Conservation (phyloP, 1,140 invertebrate genomes). For the Colletes latitarsis region DNA sequence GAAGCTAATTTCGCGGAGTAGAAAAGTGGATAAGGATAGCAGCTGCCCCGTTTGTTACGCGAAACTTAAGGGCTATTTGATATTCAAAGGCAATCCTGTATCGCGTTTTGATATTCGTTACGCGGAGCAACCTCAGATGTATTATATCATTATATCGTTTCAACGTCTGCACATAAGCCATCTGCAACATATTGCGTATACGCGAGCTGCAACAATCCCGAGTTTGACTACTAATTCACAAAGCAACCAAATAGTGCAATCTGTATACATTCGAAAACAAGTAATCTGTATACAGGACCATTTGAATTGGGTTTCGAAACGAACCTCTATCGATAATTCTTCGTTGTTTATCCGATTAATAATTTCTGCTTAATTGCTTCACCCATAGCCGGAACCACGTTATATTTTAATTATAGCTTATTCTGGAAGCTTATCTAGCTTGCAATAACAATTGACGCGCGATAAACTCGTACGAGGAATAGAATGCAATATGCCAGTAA, state of each 20-base stretch:
- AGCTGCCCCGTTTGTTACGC: neutral
- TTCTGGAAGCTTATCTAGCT: too few relatives aligned
- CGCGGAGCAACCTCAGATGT: slow-evolving; percentile 8
- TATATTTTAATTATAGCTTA: too few relatives aligned
- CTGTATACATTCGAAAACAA: neutral
- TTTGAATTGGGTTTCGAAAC: neutral
- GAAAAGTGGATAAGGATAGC: slow-evolving; percentile 20
- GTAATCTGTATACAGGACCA: neutral
- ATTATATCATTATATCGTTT: slow-evolving; percentile 28
- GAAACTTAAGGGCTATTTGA: slow-evolving; percentile 16
- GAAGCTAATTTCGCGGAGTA: slow-evolving; percentile 11
- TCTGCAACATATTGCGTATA: slow-evolving; percentile 15
- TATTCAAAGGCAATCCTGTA: slow-evolving; percentile 20
- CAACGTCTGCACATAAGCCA: slow-evolving; percentile 27
- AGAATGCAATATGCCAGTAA: too few relatives aligned
- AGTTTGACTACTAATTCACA: slow-evolving; percentile 10
- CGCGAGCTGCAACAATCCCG: neutral
- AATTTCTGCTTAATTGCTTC: too few relatives aligned
- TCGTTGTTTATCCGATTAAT: neutral
- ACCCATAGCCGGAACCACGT: too few relatives aligned
- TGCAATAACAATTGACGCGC: too few relatives aligned
- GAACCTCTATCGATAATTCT: neutral
- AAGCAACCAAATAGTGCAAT: neutral
- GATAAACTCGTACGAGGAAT: too few relatives aligned
- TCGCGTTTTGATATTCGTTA: slow-evolving; percentile 44